A percentile compares a stretch with the other conserved stretches of the same genome.
Conservation (phyloP, 2,113 vertebrate genomes). For the Tragulus kanchil region DNA sequence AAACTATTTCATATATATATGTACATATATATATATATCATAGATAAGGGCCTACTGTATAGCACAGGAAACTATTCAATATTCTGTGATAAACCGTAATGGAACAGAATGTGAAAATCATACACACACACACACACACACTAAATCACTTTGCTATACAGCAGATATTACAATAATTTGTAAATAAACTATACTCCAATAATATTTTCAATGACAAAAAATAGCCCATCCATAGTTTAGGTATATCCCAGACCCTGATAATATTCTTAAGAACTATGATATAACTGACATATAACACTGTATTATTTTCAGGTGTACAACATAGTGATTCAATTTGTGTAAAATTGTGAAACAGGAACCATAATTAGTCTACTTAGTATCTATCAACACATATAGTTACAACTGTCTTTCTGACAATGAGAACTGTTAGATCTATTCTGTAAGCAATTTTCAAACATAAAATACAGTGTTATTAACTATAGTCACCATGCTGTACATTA, state of each 20-base stretch:
- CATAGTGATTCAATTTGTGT: neutral
- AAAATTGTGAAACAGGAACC: neutral
- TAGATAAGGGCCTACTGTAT: no score
- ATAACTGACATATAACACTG: neutral
- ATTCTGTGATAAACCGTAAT: no score
- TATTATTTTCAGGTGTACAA: neutral
- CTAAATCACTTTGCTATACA: no score
- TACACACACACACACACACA: no score
- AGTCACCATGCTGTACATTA: neutral
- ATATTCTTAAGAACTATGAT: neutral
- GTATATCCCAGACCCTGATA: neutral
- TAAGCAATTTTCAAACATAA: neutral
- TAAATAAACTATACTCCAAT: no score
- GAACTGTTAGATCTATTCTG: neutral
- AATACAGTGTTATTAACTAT: neutral
- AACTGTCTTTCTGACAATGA: neutral
- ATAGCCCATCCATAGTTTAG: neutral
- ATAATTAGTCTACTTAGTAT: neutral
- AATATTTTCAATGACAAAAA: no score
- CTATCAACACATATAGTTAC: neutral
- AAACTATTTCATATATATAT: no score
- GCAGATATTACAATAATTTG: no score
- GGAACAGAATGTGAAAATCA: no score
- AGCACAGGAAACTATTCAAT: no score
- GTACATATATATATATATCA: no score